Conservation (phyloP, 2,888 invertebrate genomes). For the Trachelus iudaicus region DNA sequence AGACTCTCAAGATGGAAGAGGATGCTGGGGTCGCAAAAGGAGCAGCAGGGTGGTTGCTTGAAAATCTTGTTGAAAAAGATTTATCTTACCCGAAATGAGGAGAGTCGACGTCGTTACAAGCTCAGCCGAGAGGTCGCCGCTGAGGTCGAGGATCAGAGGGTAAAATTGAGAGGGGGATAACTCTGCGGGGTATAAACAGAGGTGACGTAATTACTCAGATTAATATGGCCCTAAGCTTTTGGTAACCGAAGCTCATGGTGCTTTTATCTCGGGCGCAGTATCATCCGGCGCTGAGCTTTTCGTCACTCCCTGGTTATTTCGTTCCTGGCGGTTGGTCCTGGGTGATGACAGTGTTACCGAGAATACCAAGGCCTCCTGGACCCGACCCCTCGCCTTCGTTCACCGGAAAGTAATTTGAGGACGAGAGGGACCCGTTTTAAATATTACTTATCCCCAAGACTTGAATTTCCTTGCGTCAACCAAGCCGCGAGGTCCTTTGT, state of each 20-base stretch:
- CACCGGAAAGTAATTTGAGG: conserved; percentile 57
- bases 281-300: conserved; percentile 37
- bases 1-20: too few species aligned
- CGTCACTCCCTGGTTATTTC: conserved; percentile 8
- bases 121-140: background rate
- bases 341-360: too few species aligned
- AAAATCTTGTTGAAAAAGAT: too few species aligned
- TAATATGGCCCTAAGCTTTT: conserved; percentile 55
- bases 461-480: conserved; percentile 39
- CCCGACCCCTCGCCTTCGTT: conserved; percentile 18
- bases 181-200: conserved; percentile 17
- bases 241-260: conserved; percentile 32
- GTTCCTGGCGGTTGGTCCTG: too few species aligned
- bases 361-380: too few species aligned
- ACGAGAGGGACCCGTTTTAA: conserved; percentile 49
- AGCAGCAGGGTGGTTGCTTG: too few species aligned
- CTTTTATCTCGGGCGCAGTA: conserved; percentile 47
- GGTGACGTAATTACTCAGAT: conserved; percentile 61
- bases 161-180: background rate
- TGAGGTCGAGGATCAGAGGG: background rate
- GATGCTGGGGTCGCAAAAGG: too few species aligned
- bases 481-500: conserved; percentile 23
- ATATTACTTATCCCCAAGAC: conserved; percentile 56
- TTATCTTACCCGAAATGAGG: background rate
- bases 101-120: background rate